Evolutionary conservation across 2,888 invertebrate genomes (phyloP), one percentile per base, ranked within the genome.

Genomic region (Yponomeuta plumbellus): DNA sequence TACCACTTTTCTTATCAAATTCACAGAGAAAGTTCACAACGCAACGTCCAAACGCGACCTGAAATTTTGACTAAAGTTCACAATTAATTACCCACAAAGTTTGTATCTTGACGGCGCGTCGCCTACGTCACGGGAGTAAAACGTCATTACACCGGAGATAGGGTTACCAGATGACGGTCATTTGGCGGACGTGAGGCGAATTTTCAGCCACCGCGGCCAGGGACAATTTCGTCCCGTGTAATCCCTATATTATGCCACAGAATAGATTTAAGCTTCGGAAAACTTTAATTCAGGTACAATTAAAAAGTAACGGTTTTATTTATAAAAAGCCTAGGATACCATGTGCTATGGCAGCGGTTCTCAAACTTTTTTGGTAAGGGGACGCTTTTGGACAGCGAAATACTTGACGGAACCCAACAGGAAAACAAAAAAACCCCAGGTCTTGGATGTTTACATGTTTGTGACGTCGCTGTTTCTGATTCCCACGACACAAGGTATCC

Each of bases 151-250:
- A 65, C 67, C 69, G 66, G 71, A 70, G 72, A 67, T 76, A 75
- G 74, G 70, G 72, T 71, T 74, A 72, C 71, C 75, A 70, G 72
- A 74, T 67, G 76, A 73, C 66, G 66, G 63, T 71, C 66, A 64
- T 64, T 64, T 64, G 21, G 52, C 20, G 52, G 21, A 64, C 63
- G 63, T 64, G 63, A 44, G 39, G 22, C 1, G 22, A 23, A 20
- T 59, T 52, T 52, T 13, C 13, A 52, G 5, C 44, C 1, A 17
- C 17, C 44, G 17, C 44, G 44, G 44, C 17, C 44, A 52, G 44
- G 44, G 44, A 52, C 44, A 17, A 52, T 52, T 13, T 52, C 44
- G 44, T 13, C 44, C 44, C 5, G 44, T 52, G 4, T 52, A 52
- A 52, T 52, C 44, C 8, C 2, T 44, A 44, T 44, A 44, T 44